Percentiles rank a stretch among this genome's conserved stretches.
Evolutionary conservation across 2,113 vertebrate genomes (phyloP).

Genomic region (Rhabdomys dilectus): DNA sequence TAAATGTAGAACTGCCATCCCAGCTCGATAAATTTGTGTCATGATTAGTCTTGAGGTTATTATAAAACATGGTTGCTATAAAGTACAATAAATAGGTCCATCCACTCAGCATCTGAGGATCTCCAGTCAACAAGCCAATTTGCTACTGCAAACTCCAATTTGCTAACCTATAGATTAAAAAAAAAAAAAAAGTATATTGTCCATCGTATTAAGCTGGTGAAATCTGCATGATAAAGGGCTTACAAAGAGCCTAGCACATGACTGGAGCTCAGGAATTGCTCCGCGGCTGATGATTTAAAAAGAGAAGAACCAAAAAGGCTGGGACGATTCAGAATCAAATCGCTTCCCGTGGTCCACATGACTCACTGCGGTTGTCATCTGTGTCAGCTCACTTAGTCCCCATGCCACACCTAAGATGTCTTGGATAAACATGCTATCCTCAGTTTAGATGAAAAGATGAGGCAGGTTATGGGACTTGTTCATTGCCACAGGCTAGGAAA

Average conservation of each 20-base stretch:
- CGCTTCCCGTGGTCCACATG: neutral
- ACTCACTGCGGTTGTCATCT: neutral
- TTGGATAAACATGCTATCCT: neutral
- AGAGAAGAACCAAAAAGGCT: neutral
- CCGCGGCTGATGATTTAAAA: neutral
- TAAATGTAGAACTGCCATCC: neutral
- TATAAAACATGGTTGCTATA: neutral
- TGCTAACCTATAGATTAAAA: neutral
- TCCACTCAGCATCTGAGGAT: neutral
- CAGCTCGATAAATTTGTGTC: neutral
- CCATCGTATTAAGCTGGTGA: neutral
- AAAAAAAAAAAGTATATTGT: neutral
- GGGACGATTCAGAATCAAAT: neutral
- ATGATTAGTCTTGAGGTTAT: neutral
- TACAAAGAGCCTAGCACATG: neutral
- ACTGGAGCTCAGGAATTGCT: neutral
- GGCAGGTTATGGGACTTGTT: neutral
- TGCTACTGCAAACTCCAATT: constrained; percentile 24
- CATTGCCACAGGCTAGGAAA: neutral
- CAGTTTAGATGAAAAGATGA: neutral
- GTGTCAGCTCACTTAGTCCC: neutral
- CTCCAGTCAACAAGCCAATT: constrained; percentile 26
- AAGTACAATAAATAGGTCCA: neutral
- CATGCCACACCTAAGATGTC: neutral
- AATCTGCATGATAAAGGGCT: neutral